Evolutionary conservation across 2,797 vertebrate species (phyloP).

Genomic region (Gymnopithys bicolor): DNA sequence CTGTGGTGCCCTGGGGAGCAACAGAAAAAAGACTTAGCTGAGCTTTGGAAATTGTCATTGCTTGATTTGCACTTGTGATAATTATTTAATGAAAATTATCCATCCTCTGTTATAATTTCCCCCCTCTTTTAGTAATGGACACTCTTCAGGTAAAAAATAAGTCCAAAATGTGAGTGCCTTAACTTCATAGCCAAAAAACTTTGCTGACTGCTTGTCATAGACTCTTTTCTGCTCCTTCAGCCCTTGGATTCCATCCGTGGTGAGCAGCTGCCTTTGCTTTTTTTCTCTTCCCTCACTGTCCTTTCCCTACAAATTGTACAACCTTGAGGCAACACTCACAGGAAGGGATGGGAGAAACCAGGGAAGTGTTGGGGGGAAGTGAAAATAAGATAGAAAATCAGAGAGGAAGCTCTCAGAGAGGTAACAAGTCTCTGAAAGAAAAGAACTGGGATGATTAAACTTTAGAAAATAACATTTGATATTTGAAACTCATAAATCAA

Average conservation of each 20-base stretch:
- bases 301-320: not conserved
- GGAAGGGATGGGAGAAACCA: not conserved
- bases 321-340: too few species aligned
- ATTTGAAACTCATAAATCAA: not conserved
- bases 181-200: not conserved
- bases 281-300: not conserved
- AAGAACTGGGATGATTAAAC: not conserved
- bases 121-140: not conserved
- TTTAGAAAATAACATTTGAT: not conserved
- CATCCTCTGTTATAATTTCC: not conserved
- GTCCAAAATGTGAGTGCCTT: not conserved
- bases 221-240: not conserved
- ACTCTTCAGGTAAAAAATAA: not conserved
- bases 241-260: not conserved
- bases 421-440: not conserved
- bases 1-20: not conserved
- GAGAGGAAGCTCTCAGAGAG: not conserved
- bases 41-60: not conserved
- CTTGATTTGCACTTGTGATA: not conserved
- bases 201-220: not conserved
- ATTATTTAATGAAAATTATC: not conserved
- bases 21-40: not conserved
- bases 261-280: not conserved
- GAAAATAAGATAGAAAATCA: not conserved
- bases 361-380: not conserved